Evolutionary conservation across 2,888 invertebrate species (phyloP).

Genomic region (Leptopilina drosophilae): DNA sequence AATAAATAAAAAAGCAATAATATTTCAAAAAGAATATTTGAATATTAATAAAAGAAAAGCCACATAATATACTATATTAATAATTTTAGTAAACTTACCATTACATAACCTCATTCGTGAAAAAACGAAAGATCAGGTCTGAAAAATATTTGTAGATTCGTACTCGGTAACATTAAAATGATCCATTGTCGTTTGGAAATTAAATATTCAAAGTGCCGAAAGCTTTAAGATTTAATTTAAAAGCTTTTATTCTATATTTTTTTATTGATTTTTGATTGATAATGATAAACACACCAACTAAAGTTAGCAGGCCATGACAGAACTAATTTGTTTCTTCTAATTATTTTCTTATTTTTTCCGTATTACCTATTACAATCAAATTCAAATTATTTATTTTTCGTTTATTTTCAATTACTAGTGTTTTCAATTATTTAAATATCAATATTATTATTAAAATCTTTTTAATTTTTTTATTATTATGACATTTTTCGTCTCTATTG

Average conservation of each 20-base stretch:
- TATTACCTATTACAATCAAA: conserved; percentile 64
- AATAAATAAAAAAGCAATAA: no score
- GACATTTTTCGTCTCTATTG: no score
- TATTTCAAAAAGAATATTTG: no score
- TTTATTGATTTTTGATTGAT: conserved; percentile 81
- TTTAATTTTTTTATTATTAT: no score
- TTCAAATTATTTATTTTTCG: no score
- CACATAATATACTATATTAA: no score
- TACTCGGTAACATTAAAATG: conserved; percentile 81
- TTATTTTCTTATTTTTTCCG: conserved; percentile 76
- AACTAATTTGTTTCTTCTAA: conserved; percentile 79
- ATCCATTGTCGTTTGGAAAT: conserved; percentile 81
- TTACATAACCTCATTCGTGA: conserved; percentile 68
- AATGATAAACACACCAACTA: conserved; percentile 80
- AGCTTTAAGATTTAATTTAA: conserved; percentile 81
- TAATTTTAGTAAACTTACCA: no score
- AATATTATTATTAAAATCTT: no score
- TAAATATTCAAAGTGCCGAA: conserved; percentile 82
- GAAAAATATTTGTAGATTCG: conserved; percentile 83
- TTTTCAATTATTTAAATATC: no score
- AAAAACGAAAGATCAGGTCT: conserved; percentile 80
- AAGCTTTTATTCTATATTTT: conserved; percentile 84
- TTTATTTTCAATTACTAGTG: no score
- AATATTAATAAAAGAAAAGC: no score
- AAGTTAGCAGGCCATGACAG: conserved; percentile 81